Percentiles rank a stretch among this genome's conserved stretches.
Conservation (phyloP, 2,113 vertebrate species). For the Callospermophilus lateralis region DNA sequence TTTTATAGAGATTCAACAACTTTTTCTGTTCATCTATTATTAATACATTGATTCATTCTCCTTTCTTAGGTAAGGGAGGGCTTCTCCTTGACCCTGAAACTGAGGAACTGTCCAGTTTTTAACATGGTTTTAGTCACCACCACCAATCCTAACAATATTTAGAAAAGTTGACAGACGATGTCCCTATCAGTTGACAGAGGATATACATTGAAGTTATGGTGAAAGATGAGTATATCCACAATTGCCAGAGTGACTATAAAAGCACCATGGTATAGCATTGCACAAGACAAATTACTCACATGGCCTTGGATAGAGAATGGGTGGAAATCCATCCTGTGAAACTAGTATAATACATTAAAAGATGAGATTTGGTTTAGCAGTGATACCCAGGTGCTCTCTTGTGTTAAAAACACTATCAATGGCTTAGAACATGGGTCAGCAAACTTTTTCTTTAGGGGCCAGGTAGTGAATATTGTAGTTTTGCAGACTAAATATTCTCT, state of each 20-base stretch:
- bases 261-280: not conserved
- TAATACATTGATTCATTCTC: not conserved
- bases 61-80: not conserved
- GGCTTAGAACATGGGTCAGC: not conserved
- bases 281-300: not conserved
- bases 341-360: not conserved
- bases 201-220: not conserved
- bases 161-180: not conserved
- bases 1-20: not conserved
- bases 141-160: not conserved
- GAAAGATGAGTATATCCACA: not conserved
- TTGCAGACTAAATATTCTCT: not conserved
- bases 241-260: not conserved
- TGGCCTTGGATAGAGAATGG: not conserved
- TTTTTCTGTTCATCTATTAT: not conserved
- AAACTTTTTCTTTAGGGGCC: not conserved
- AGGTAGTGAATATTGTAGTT: slow-evolving; percentile 11
- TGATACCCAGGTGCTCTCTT: not conserved
- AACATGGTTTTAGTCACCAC: not conserved
- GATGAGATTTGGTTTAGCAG: not conserved
- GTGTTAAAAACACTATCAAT: not conserved
- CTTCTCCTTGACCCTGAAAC: not conserved
- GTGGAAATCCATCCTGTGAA: not conserved
- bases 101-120: not conserved
- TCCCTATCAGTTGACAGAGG: not conserved